Evolutionary conservation across 2,113 vertebrate species (phyloP).

Genomic region (Cynoglossus semilaevis): DNA sequence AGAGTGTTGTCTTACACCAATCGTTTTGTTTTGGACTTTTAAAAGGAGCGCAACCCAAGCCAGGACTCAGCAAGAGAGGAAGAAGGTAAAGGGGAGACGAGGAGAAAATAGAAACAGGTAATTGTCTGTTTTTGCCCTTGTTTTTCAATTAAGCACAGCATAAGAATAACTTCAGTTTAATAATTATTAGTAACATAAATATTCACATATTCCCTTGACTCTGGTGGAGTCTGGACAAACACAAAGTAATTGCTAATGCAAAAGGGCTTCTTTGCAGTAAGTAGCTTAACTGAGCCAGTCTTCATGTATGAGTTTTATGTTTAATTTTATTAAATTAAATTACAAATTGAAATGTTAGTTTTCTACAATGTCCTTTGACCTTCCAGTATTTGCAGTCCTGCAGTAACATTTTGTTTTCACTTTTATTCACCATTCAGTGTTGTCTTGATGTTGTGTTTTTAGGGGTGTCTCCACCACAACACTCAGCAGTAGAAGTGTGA

Average conservation of each 20-base stretch:
- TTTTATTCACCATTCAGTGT: background rate
- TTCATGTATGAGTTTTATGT: too few species aligned
- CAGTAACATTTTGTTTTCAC: background rate
- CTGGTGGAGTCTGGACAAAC: too few species aligned
- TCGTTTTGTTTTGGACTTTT: constrained; percentile 71
- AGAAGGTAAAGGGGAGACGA: constrained; percentile 69
- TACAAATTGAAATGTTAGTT: too few species aligned
- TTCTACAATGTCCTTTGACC: too few species aligned
- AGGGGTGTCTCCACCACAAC: constrained; percentile 72
- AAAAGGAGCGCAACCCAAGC: constrained; percentile 76
- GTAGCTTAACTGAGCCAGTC: too few species aligned
- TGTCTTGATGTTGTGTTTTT: background rate
- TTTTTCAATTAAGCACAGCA: background rate
- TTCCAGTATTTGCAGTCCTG: too few species aligned
- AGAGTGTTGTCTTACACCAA: constrained; percentile 43
- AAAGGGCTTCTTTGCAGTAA: too few species aligned
- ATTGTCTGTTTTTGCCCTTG: background rate
- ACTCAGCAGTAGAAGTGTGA: constrained; percentile 73
- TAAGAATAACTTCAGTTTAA: too few species aligned
- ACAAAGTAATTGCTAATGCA: too few species aligned
- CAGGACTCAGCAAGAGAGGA: constrained; percentile 80
- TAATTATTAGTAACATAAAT: too few species aligned
- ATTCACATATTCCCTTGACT: too few species aligned
- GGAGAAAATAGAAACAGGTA: constrained; percentile 74
- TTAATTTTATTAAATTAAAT: too few species aligned